phyloP scores from a whole-genome alignment of 2,888 invertebrate genomes.

The Pteria penguin region DNA sequence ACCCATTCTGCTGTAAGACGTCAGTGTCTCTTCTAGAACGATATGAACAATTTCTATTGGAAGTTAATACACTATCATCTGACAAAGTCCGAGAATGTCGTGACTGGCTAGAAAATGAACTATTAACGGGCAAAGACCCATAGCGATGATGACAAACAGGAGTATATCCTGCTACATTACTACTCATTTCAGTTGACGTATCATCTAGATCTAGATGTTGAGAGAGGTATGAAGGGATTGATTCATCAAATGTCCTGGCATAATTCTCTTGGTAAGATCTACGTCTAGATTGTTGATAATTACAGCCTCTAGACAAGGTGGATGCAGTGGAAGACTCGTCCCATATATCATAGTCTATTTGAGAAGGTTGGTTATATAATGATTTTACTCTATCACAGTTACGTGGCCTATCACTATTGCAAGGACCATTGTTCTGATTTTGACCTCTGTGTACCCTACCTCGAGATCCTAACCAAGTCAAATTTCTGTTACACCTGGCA shows the following conservation, averaged over 20 bases:
- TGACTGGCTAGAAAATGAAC: not conserved
- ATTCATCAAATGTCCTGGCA: not conserved
- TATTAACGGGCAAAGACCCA: slow-evolving; percentile 15
- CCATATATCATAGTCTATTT: slow-evolving; percentile 9
- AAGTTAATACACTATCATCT: not conserved
- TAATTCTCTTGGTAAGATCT: not conserved
- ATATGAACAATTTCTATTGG: not conserved
- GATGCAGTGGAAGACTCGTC: slow-evolving; percentile 25
- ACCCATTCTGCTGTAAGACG: not conserved
- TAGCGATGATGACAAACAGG: slow-evolving; percentile 20
- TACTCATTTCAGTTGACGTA: slow-evolving; percentile 12
- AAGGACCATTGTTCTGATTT: not conserved
- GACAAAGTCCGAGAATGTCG: not conserved
- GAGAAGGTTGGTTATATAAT: not conserved
- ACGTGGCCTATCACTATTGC: not conserved
- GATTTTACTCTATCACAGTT: not conserved
- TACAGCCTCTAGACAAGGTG: slow-evolving; percentile 1
- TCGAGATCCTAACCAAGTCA: not conserved
- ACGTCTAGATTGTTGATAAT: not conserved
- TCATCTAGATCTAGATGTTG: slow-evolving; percentile 4
- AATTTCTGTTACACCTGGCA: too few species aligned
- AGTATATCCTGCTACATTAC: not conserved
- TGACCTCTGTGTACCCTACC: not conserved
- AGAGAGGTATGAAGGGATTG: not conserved
- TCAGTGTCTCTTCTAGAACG: not conserved